Percentiles rank a stretch among this genome's conserved stretches.
Conservation (phyloP, 2,797 vertebrate genomes). For the Denticeps clupeoides region DNA sequence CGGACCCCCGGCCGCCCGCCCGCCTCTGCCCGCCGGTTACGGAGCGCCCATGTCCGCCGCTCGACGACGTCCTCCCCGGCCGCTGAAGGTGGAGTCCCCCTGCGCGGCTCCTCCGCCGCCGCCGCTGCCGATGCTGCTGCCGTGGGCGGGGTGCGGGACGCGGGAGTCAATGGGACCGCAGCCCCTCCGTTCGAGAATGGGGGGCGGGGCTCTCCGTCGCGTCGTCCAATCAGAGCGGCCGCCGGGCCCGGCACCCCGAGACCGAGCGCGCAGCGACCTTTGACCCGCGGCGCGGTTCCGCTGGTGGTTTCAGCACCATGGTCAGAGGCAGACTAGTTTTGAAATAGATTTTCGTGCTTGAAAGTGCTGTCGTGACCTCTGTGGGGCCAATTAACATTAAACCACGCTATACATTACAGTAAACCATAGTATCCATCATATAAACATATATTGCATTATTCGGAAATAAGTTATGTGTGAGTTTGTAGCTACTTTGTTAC, state of each 20-base stretch:
- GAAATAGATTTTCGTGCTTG: too few species aligned
- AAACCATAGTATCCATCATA: too few species aligned
- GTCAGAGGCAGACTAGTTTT: slow-evolving; percentile 30
- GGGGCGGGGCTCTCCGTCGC: slow-evolving; percentile 35
- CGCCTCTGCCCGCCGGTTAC: slow-evolving; percentile 51
- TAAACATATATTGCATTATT: too few species aligned
- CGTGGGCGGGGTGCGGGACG: slow-evolving; percentile 70
- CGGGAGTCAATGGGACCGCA: slow-evolving; percentile 79
- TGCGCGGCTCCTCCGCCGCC: slow-evolving; percentile 35
- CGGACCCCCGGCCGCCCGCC: slow-evolving; percentile 51
- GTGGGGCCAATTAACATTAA: too few species aligned
- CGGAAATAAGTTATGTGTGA: too few species aligned
- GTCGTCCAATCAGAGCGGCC: slow-evolving; percentile 41
- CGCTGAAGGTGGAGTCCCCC: slow-evolving; percentile 38
- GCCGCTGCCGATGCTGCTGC: slow-evolving; percentile 47
- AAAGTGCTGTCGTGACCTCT: too few species aligned
- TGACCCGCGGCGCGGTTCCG: too few species aligned
- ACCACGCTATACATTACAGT: too few species aligned
- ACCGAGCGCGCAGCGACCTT: too few species aligned
- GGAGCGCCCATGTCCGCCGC: slow-evolving; percentile 68
- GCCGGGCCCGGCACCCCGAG: too few species aligned
- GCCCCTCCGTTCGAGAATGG: slow-evolving; percentile 73
- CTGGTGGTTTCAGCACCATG: slow-evolving; percentile 35
- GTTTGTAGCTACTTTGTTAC: too few species aligned
- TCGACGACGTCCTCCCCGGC: slow-evolving; percentile 28